Base-by-base conservation (phyloP, 1,140 invertebrate species). In the Drosophila nigromelanica region DNA sequence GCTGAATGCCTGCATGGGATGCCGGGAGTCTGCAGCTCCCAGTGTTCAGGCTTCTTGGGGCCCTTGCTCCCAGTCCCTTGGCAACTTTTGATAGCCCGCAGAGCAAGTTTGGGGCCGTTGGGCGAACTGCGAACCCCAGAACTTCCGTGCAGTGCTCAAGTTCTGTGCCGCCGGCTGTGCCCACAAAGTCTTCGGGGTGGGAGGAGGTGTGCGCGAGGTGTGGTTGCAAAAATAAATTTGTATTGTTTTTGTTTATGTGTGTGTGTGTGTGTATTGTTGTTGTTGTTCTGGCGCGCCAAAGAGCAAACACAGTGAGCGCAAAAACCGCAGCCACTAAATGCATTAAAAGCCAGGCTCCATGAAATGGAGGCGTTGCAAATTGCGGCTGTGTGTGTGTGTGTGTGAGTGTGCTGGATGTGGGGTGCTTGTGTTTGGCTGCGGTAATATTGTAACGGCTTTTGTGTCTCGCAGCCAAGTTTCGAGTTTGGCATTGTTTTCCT, bases 261-360 rank as follows among this genome's bases (percentile, higher is more conserved):
- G 47, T 54, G 51, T 11, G 45, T 48, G 30, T 33, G 55, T 59
- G 45, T 14, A 11, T 1, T 30, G 47, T 5, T 63, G 76, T 63
- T 59, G 82, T 81, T 74, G 66, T 76, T 62, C 54, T 78, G 83
- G 63, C 69, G 77, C 80, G 79, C 85, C 85, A 89, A 83, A 89
- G 85, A 89, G 83, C 83, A 89, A 89, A 89, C 83, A 89, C 81
- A 89, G 79, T 64, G 64, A 87, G 76, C 78, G 83, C 79, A 77
- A 79, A 89, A 89, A 89, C 83, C 83, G 83, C 83, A 89, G 85
- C 83, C 80, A 89, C 83, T 89, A 89, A 89, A 89, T 89, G 83
- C 83, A 89, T 89, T 89, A 89, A 87, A 77, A 62, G 72, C 52
- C 39, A 68, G 55, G 55, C 39, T 40, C 42, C 43, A 40, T 24